Conservation (phyloP, 2,113 vertebrate genomes). For the Peromyscus polionotus region DNA sequence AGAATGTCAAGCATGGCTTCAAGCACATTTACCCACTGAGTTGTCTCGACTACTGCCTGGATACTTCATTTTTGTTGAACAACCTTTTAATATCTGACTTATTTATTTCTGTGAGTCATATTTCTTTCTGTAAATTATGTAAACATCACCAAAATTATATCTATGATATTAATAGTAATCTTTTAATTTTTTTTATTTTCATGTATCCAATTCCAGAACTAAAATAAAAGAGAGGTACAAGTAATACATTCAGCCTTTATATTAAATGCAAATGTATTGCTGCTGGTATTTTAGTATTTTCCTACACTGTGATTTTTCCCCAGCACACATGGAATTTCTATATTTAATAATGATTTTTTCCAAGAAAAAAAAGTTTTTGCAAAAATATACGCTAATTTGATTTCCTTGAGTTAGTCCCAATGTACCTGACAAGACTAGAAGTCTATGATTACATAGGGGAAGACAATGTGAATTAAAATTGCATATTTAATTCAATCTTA, state of each 20-base stretch:
- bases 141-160: neutral
- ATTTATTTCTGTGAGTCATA: neutral
- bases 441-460: neutral
- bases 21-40: neutral
- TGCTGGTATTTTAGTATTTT: neutral
- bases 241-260: neutral
- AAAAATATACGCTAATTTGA: neutral
- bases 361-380: neutral
- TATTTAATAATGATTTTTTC: neutral
- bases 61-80: neutral
- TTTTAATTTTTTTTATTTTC: neutral
- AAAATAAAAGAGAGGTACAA: neutral
- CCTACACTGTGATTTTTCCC: neutral
- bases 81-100: neutral
- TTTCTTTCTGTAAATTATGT: neutral
- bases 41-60: neutral
- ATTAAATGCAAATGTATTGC: neutral
- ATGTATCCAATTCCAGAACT: neutral
- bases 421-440: neutral
- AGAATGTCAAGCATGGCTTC: no score
- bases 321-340: neutral
- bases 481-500: neutral
- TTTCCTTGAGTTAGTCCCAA: neutral
- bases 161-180: neutral
- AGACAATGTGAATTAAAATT: neutral